These are phyloP conservation scores for Nematolebias whitei DNA, from an alignment of 2,113 vertebrate genomes.

Conservation along the genomic window DNA sequence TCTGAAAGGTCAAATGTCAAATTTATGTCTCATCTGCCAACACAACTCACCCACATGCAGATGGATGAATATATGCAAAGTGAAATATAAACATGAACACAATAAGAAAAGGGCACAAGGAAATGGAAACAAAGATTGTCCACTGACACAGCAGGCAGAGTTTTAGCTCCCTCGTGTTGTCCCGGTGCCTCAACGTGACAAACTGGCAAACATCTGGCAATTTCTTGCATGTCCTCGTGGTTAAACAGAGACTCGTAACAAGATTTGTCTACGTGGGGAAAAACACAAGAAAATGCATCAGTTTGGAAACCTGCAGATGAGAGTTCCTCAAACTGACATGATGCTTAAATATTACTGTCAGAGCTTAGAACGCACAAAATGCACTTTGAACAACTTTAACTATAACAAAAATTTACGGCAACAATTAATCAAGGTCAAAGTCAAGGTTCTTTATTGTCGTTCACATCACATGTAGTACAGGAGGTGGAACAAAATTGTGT, in stretches of 20 bases:
- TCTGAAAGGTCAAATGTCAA: conserved; percentile 67
- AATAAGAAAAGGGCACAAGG: not conserved
- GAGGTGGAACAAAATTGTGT: no score
- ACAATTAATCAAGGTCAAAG: no score
- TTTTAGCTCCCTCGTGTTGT: conserved; percentile 89
- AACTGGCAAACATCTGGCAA: conserved; percentile 89
- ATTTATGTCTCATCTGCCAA: conserved; percentile 9
- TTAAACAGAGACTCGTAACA: conserved; percentile 91
- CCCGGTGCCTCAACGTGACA: conserved; percentile 94
- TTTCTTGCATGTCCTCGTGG: conserved; percentile 94
- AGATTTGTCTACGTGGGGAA: conserved; percentile 84
- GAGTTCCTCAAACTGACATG: no score
- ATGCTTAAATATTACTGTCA: no score
- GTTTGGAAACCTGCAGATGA: no score
- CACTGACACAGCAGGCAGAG: conserved; percentile 86
- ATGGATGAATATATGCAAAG: not conserved
- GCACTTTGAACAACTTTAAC: no score
- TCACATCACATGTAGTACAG: no score
- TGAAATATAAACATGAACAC: not conserved
- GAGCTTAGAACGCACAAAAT: no score
- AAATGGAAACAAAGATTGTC: not conserved
- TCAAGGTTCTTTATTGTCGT: no score
- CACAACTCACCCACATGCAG: not conserved
- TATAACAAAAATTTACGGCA: no score
- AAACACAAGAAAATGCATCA: not conserved